These are phyloP conservation scores for Sturnus vulgaris DNA, from an alignment of 2,113 vertebrate species.

Conservation along the genomic window DNA sequence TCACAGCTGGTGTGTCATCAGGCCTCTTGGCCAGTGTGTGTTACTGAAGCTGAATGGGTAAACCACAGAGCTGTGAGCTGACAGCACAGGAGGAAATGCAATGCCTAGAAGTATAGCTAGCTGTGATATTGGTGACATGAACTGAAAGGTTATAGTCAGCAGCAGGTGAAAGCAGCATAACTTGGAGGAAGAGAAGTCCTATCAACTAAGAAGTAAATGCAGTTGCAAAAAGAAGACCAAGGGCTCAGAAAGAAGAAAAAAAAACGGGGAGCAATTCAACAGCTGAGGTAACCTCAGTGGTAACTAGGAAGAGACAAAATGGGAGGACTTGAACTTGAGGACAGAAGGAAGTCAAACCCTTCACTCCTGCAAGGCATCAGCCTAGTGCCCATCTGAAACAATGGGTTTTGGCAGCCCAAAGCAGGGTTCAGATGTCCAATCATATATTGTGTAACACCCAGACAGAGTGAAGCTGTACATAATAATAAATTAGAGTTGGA, in stretches of 20 bases:
- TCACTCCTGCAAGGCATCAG: background rate
- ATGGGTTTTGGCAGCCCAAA: background rate
- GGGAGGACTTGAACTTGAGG: background rate
- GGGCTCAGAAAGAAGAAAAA: background rate
- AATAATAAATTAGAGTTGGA: background rate
- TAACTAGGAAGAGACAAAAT: background rate
- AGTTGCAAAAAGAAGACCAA: background rate
- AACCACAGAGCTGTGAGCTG: background rate
- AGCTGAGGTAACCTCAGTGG: background rate
- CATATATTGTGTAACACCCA: background rate
- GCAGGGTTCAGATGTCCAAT: background rate
- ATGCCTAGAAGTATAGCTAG: background rate
- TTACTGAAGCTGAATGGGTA: background rate
- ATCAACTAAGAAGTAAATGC: background rate
- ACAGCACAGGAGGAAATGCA: background rate
- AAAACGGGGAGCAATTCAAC: background rate
- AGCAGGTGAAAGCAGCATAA: background rate
- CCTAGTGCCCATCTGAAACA: background rate
- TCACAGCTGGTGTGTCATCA: background rate
- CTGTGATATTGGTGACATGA: background rate
- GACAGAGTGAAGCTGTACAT: background rate
- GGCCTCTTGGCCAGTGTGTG: background rate
- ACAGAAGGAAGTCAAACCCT: background rate
- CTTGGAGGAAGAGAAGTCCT: background rate
- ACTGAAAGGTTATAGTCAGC: background rate